Evolutionary conservation across 2,113 vertebrate species (phyloP).

Genomic region (Pithys albifrons): DNA sequence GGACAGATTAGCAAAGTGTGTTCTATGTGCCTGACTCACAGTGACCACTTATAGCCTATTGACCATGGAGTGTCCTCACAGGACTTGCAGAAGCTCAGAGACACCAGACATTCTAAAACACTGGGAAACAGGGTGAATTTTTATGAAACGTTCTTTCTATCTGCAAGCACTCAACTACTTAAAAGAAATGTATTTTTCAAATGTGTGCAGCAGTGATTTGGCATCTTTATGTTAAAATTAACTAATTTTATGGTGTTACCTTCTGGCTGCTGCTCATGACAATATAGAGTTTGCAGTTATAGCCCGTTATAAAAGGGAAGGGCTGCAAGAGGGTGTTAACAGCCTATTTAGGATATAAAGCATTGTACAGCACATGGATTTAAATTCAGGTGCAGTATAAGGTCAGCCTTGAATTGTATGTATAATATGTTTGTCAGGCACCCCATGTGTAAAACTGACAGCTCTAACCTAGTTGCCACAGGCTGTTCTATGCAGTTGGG

Average conservation of each 20-base stretch:
- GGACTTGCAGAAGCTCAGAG: neutral
- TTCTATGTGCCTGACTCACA: neutral
- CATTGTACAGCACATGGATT: conserved; percentile 35
- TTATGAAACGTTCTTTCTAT: conserved; percentile 1
- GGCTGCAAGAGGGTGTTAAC: conserved; percentile 54
- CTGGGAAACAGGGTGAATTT: neutral
- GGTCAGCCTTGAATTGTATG: conserved; percentile 63
- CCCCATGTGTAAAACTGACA: conserved; percentile 64
- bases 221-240: conserved; percentile 65
- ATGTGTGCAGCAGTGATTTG: conserved; percentile 46
- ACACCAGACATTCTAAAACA: neutral
- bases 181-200: conserved; percentile 48
- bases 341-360: conserved; percentile 66
- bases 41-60: rapidly evolving
- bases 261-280: conserved; percentile 55
- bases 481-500: conserved; percentile 45
- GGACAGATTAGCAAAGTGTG: neutral
- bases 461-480: conserved; percentile 59
- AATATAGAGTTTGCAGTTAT: conserved; percentile 53
- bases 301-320: conserved; percentile 59
- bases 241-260: conserved; percentile 62
- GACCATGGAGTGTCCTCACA: neutral
- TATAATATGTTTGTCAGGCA: conserved; percentile 68
- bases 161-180: conserved; percentile 10
- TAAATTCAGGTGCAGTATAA: conserved; percentile 71